phyloP scores from a whole-genome alignment of 2,888 invertebrate species.

The Diaperis boleti region DNA sequence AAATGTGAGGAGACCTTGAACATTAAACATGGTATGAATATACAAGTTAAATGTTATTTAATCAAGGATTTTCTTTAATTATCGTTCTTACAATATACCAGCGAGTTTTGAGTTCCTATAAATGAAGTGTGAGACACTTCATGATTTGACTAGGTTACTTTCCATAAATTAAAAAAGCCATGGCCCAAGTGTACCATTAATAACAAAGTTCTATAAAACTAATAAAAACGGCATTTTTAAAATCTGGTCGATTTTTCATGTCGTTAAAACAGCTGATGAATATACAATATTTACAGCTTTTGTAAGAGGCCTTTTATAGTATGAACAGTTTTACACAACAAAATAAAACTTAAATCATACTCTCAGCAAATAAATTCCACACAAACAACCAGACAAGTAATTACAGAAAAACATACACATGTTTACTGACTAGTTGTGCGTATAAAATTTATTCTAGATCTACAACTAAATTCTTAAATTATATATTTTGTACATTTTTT shows the following conservation, averaged over 20 bases:
- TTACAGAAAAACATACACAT: conserved; percentile 43
- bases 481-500: conserved; percentile 53
- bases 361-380: conserved; percentile 53
- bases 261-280: conserved; percentile 60
- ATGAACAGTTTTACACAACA: conserved; percentile 48
- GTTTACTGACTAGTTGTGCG: conserved; percentile 46
- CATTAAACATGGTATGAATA: conserved; percentile 57
- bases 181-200: conserved; percentile 56
- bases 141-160: conserved; percentile 66
- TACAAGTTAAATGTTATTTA: conserved; percentile 56
- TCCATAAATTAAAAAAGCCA: conserved; percentile 59
- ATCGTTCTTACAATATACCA: conserved; percentile 79
- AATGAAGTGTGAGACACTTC: conserved; percentile 64
- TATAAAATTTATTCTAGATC: conserved; percentile 49
- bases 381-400: conserved; percentile 54
- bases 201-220: conserved; percentile 44
- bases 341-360: conserved; percentile 50
- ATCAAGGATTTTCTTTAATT: conserved; percentile 58
- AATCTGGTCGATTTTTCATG: conserved; percentile 50
- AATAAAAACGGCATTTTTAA: conserved; percentile 45
- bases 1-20: conserved; percentile 50
- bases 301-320: conserved; percentile 47
- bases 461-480: conserved; percentile 49
- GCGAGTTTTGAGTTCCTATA: conserved; percentile 84
- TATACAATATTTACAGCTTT: conserved; percentile 65